Percentiles rank a stretch among this genome's conserved stretches.
Evolutionary conservation across 2,888 invertebrate genomes (phyloP).

Genomic region (Pristionchus arcanus): DNA sequence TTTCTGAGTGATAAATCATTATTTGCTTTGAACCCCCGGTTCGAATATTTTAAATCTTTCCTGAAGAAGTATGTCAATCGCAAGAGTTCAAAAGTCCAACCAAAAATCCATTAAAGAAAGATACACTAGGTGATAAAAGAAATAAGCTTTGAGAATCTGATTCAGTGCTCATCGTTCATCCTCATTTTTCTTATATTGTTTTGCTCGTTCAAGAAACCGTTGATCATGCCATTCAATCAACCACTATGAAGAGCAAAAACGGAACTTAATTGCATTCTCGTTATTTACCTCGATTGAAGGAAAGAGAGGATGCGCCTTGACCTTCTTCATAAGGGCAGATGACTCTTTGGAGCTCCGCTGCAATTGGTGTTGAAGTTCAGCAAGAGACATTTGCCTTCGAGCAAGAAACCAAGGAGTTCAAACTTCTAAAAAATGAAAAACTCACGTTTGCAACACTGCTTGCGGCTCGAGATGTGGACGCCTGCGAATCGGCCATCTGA

Average conservation of each 20-base stretch:
- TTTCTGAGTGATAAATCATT: slow-evolving; percentile 36
- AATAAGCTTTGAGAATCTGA: too few relatives aligned
- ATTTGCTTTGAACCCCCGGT: background rate
- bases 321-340: background rate
- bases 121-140: too few relatives aligned
- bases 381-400: background rate
- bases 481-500: background rate
- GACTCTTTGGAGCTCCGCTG: background rate
- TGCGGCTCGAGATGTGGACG: background rate
- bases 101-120: too few relatives aligned
- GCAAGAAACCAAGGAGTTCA: background rate
- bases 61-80: too few relatives aligned
- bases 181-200: background rate
- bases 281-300: slow-evolving; percentile 42
- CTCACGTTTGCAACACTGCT: background rate
- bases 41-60: too few relatives aligned
- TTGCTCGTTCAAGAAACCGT: background rate
- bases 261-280: background rate
- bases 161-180: too few relatives aligned
- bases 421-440: background rate
- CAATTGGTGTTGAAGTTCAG: background rate
- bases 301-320: slow-evolving; percentile 36
- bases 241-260: background rate
- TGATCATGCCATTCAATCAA: background rate
- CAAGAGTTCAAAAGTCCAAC: too few relatives aligned